Conservation (phyloP, 2,797 vertebrate species). For the Rousettus madagascariensis region DNA sequence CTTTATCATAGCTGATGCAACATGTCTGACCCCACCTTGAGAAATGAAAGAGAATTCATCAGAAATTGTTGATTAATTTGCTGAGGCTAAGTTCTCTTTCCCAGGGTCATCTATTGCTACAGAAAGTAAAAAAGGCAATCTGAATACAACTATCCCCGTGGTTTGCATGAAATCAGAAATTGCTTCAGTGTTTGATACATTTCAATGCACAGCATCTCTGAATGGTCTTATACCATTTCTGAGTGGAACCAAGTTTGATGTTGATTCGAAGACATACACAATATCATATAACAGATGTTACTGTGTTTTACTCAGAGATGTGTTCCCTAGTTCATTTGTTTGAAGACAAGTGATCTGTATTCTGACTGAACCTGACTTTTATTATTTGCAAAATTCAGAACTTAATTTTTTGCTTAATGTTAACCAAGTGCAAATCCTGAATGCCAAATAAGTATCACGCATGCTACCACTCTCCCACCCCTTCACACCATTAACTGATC, state of each 20-base stretch:
- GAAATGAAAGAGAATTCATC: neutral
- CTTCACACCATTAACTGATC: neutral
- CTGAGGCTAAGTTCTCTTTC: neutral
- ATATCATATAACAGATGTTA: neutral
- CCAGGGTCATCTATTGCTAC: neutral
- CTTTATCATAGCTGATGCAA: neutral
- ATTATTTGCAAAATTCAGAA: neutral
- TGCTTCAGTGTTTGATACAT: neutral
- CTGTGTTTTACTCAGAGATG: neutral
- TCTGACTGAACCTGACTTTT: neutral
- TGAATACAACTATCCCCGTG: neutral
- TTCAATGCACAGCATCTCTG: neutral
- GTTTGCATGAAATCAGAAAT: neutral
- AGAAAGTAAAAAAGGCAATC: neutral
- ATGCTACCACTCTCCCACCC: neutral
- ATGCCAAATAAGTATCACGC: neutral
- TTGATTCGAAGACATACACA: neutral
- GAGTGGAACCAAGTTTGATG: neutral
- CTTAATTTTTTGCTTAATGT: neutral
- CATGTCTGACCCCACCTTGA: neutral
- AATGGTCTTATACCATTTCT: neutral
- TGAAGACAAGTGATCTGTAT: constrained; percentile 1
- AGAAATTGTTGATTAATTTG: neutral
- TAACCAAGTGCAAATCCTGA: neutral
- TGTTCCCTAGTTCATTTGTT: neutral